Evolutionary conservation across 1,140 invertebrate species (phyloP).

Genomic region (Radopholus similis): DNA sequence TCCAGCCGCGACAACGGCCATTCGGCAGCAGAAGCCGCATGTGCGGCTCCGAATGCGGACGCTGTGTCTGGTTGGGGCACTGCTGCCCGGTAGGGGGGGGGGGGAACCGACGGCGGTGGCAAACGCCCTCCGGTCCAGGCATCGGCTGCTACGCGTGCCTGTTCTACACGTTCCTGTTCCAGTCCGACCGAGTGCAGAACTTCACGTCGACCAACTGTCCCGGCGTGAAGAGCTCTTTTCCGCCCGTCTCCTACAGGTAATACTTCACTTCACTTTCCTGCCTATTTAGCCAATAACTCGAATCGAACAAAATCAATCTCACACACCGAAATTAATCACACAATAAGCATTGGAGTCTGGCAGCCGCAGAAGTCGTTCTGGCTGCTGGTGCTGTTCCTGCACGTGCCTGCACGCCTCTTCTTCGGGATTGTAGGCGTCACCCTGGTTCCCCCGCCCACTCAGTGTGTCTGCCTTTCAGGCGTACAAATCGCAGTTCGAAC

Average conservation of each 20-base stretch:
- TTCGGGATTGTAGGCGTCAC: constrained; percentile 19
- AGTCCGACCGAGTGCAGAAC: constrained; percentile 47
- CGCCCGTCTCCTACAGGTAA: constrained; percentile 48
- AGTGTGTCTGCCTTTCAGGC: constrained; percentile 29
- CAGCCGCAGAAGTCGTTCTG: constrained; percentile 57
- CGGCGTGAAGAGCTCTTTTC: constrained; percentile 51
- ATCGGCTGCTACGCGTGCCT: constrained; percentile 56
- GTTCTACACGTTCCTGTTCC: constrained; percentile 54
- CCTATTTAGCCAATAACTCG: neutral
- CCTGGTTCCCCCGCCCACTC: neutral
- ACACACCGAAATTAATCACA: too few relatives aligned
- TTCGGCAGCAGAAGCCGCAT: too few relatives aligned
- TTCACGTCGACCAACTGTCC: constrained; percentile 53
- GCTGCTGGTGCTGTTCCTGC: constrained; percentile 50
- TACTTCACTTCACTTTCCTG: neutral
- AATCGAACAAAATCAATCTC: too few relatives aligned
- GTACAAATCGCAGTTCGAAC: constrained; percentile 49
- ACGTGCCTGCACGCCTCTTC: constrained; percentile 51
- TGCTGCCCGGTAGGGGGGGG: constrained; percentile 31
- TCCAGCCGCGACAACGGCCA: too few relatives aligned
- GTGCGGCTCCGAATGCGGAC: constrained; percentile 27
- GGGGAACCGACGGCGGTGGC: too few relatives aligned
- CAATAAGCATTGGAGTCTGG: constrained; percentile 51
- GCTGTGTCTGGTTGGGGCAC: constrained; percentile 32
- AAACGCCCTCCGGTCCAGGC: constrained; percentile 39